Conservation (phyloP, 2,888 invertebrate species). For the Cephus nigrinus region DNA sequence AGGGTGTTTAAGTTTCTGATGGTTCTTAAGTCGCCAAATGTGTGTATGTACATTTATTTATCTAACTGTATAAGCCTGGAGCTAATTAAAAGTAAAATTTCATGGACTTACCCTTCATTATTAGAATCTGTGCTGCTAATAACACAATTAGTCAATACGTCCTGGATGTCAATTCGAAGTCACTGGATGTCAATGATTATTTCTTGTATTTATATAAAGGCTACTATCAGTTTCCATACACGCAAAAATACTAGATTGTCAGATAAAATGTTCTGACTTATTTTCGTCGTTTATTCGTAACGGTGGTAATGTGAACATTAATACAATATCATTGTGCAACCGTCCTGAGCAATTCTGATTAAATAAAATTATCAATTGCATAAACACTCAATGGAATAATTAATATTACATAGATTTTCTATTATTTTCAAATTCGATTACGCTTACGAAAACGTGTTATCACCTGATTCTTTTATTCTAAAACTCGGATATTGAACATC, state of each 20-base stretch:
- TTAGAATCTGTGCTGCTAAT: background rate
- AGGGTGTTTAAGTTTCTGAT: background rate
- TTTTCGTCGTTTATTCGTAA: background rate
- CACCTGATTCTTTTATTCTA: background rate
- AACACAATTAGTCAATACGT: background rate
- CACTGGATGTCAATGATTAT: background rate
- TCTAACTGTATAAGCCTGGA: background rate
- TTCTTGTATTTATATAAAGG: background rate
- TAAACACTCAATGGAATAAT: background rate
- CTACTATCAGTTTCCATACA: background rate
- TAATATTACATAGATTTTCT: background rate
- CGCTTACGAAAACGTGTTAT: background rate
- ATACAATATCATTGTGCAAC: background rate
- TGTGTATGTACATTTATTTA: too few species aligned
- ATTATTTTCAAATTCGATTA: background rate
- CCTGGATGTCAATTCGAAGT: background rate
- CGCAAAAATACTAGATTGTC: background rate
- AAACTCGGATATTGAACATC: background rate
- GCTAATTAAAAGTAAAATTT: background rate
- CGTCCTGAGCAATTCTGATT: background rate
- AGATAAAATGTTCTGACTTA: background rate
- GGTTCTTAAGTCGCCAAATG: background rate
- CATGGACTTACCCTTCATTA: background rate
- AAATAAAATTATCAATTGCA: background rate
- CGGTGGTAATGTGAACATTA: background rate